Base-by-base conservation (phyloP, 2,888 invertebrate genomes). In the Nomada ruficornis region DNA sequence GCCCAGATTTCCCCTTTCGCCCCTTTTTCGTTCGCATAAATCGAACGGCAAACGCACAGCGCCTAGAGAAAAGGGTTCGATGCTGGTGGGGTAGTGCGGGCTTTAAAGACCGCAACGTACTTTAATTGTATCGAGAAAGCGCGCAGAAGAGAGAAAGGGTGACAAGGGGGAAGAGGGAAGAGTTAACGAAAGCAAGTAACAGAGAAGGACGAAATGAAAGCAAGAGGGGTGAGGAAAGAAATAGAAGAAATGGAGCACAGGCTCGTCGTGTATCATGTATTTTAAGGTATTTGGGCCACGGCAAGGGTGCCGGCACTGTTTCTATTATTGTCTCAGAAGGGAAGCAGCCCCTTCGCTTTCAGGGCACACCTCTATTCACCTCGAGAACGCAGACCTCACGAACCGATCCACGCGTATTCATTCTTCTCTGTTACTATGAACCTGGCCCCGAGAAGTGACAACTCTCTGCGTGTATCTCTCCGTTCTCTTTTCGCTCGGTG, bases 281-380 rank as follows among this genome's bases (percentile, higher is more conserved):
- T 91, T 89, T 85, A 79, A 89, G 87, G 90, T 90, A 91, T 92
- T 91, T 90, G 89, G 90, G 86, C 84, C 91, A 85, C 77, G 86
- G 65, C 84, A 86, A 80, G 87, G 90, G 89, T 89, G 88, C 80
- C 87, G 85, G 86, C 86, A 92, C 92, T 93, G 93, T 93, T 93
- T 93, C 93, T 93, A 93, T 93, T 93, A 93, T 93, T 93, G 92
- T 92, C 93, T 93, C 93, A 89, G 88, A 90, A 89, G 90, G 92
- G 90, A 76, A 55, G 83, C 75, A 75, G 60, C 74, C 84, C 87
- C 82, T 65, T 76, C 75, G 59, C 50, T 80, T 55, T 74, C 23
- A 60, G 52, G 18, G 23, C 57, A 47, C 65, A 42, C 60, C 72
- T 44, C 57, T 80, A 80, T 83, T 80, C 84, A 86, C 20, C 67